Evolutionary conservation across 2,797 vertebrate species (phyloP).

Genomic region (Oophaga sylvatica): DNA sequence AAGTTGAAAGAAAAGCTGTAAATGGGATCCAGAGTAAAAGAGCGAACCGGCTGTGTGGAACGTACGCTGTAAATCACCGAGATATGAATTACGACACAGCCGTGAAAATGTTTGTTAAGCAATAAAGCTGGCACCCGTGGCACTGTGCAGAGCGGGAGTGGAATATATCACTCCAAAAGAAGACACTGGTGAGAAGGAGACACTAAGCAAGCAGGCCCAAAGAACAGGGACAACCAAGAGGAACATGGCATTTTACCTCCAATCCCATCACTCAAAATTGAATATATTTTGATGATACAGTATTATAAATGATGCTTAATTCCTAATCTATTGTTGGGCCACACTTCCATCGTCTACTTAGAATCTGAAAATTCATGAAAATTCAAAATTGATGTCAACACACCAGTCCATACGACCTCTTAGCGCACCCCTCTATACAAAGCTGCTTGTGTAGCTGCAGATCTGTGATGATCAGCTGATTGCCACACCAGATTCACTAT

Average conservation of each 20-base stretch:
- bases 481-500: too few species aligned
- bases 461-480: too few species aligned
- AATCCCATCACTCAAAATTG: background rate
- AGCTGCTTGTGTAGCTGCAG: too few species aligned
- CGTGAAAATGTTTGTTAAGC: conserved; percentile 83
- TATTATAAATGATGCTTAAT: background rate
- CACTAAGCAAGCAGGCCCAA: conserved; percentile 25
- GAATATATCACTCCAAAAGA: conserved; percentile 49
- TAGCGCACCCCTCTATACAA: too few species aligned
- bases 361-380: too few species aligned
- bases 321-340: too few species aligned
- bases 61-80: conserved; percentile 81
- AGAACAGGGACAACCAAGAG: background rate
- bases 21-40: conserved; percentile 75
- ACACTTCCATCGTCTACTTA: too few species aligned
- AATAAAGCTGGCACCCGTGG: conserved; percentile 79
- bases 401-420: too few species aligned
- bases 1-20: conserved; percentile 69
- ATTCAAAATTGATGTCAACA: too few species aligned
- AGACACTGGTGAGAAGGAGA: conserved; percentile 22
- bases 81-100: conserved; percentile 80
- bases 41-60: conserved; percentile 81
- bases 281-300: background rate
- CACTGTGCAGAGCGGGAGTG: conserved; percentile 17
- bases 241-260: conserved; percentile 24